Percentiles rank a stretch among this genome's conserved stretches.
Evolutionary conservation across 2,888 invertebrate species (phyloP).

Genomic region (Sinotaia quadrata): DNA sequence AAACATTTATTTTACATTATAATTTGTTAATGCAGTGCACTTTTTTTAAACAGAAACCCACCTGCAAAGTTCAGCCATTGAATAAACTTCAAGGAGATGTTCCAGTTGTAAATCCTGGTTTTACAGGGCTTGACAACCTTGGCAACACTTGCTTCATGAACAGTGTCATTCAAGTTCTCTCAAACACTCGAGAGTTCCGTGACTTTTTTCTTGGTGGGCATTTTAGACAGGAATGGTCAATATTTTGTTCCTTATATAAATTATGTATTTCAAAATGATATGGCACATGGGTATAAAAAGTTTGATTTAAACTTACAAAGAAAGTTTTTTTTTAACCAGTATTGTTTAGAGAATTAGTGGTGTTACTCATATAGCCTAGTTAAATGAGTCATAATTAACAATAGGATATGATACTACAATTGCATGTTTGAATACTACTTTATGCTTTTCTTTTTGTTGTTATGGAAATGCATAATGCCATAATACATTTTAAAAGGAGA

Average conservation of each 20-base stretch:
- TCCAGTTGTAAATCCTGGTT: constrained; percentile 67
- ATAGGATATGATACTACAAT: too few species aligned
- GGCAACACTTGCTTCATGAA: constrained; percentile 77
- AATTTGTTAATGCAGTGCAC: too few species aligned
- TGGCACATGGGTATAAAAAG: too few species aligned
- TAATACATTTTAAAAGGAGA: too few species aligned
- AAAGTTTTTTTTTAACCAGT: too few species aligned
- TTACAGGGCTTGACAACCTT: constrained; percentile 74
- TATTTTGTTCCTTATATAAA: not conserved
- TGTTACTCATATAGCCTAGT: too few species aligned
- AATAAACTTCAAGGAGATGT: constrained; percentile 49
- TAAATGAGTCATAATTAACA: too few species aligned
- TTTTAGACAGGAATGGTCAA: not conserved
- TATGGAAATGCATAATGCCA: not conserved
- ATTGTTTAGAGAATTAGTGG: too few species aligned
- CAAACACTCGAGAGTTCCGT: constrained; percentile 74
- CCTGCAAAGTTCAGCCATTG: constrained; percentile 69
- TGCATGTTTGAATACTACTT: not conserved
- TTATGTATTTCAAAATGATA: not conserved
- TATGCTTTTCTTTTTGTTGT: not conserved
- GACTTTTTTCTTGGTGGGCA: constrained; percentile 73
- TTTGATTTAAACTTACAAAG: too few species aligned
- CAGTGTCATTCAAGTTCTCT: constrained; percentile 74
- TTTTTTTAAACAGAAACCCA: constrained; percentile 64
- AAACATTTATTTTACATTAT: too few species aligned